phyloP scores from a whole-genome alignment of 2,113 vertebrate species.

The Pseudolaguvia tuberculata region DNA sequence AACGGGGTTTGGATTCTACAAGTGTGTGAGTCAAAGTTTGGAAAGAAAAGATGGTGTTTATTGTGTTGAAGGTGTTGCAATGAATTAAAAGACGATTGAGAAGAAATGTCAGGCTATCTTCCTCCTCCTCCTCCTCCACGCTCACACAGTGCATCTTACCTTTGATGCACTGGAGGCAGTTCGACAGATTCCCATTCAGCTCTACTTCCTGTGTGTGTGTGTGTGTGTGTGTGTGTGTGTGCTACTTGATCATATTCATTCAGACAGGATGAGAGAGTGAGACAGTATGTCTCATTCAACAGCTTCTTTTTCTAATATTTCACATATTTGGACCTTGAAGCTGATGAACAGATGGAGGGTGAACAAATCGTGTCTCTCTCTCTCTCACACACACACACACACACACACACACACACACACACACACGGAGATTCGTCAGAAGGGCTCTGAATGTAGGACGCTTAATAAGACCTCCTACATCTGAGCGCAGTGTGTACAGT shows the following conservation, averaged over 20 bases:
- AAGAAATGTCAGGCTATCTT: conserved; percentile 2
- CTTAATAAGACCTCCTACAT: conserved; percentile 6
- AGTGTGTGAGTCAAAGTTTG: too few species aligned
- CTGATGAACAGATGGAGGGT: conserved; percentile 33
- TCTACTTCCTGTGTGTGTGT: conserved; percentile 27
- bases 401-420: conserved; percentile 14
- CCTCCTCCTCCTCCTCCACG: neutral
- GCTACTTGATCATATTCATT: neutral
- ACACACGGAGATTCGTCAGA: neutral
- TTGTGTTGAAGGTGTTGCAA: neutral
- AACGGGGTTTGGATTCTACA: too few species aligned
- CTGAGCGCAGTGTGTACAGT: neutral
- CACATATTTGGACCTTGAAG: conserved; percentile 25
- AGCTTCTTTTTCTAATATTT: conserved; percentile 6
- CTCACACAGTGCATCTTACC: neutral
- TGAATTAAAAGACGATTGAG: conserved; percentile 1
- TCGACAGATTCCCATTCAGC: conserved; percentile 32
- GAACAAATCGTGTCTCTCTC: conserved; percentile 13
- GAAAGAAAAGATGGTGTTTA: too few species aligned
- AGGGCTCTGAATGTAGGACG: neutral
- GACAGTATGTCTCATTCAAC: neutral
- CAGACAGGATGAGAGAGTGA: neutral
- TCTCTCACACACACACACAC: neutral
- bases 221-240: conserved; percentile 27
- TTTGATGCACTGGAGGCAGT: neutral